Conservation (phyloP, 1,140 invertebrate species). For the Oreohelix idahoensis region DNA sequence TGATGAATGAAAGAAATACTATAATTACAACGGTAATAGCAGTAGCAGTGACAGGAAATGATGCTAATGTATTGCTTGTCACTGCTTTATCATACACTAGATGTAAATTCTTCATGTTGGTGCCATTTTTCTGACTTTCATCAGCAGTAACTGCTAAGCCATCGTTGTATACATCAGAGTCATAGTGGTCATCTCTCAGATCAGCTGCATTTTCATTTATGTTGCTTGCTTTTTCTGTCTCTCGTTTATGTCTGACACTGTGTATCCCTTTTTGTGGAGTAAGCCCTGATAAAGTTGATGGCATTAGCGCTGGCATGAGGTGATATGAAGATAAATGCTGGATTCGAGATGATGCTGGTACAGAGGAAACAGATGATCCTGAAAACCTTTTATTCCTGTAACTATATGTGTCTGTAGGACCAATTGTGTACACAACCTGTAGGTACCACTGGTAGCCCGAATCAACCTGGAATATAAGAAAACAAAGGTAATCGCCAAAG, state of each 20-base stretch:
- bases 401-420: conserved; percentile 51
- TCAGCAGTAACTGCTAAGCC: background rate
- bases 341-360: background rate
- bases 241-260: background rate
- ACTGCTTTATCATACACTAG: background rate
- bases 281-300: background rate
- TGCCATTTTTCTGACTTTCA: conserved; percentile 39
- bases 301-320: background rate
- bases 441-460: conserved; percentile 74
- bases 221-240: background rate
- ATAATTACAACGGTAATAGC: conserved; percentile 16
- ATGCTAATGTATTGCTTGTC: background rate
- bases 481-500: background rate
- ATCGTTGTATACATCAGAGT: background rate
- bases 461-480: conserved; percentile 54
- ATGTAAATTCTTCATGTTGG: conserved; percentile 40
- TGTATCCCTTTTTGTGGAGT: background rate
- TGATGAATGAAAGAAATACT: conserved; percentile 20
- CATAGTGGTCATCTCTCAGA: background rate
- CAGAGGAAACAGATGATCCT: background rate
- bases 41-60: background rate
- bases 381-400: conserved; percentile 41
- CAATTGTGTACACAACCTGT: conserved; percentile 72
- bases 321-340: background rate
- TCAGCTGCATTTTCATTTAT: background rate